Evolutionary conservation across 2,113 vertebrate species (phyloP), one percentile per base, ranked within the genome.

Genomic region (Podarcis raffonei): DNA sequence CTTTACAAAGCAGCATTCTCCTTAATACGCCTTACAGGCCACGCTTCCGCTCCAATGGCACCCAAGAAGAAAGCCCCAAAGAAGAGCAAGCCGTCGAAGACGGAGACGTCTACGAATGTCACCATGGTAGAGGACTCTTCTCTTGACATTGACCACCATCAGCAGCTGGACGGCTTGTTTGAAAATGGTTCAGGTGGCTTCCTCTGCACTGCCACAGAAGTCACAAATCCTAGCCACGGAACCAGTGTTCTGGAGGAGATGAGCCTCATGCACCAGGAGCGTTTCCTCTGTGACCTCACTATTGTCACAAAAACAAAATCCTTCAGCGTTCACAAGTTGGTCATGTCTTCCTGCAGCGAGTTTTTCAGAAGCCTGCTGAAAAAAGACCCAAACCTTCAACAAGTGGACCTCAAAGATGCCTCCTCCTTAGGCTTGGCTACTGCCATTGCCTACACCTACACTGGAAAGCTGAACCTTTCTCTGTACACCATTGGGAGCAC

Each of bases 401-500:
- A 92, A 0, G 94, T 98, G 85, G 98, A 98, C 89, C 96, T 98
- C 32, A 96, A 94, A 0, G 95, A 97, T 0, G 82, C 97, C 16
- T 98, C 98, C 0, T 96, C 97, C 1, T 95, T 97, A 6, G 98
- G 98, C 74, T 94, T 98, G 84, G 96, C 97, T 91, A 96, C 98
- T 0, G 89, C 97, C 68, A 97, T 98, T 93, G 97, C 97, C 37
- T 98, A 97, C 0, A 97, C 97, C 90, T 98, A 98, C 89, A 95
- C 97, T 9, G 98, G 98, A 27, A 97, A 96, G 4, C 97, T 98
- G 88, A 97, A 97, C 95, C 97, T 98, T 96, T 98, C 98, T 5
- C 96, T 98, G 16, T 98, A 98, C 96, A 98, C 97, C 94, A 97
- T 98, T 30, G 97, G 97, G 90, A 98, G 98, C 95, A 98, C 97